Evolutionary conservation across 1,140 invertebrate species (phyloP), one percentile per base, ranked within the genome.

Genomic region (Whitmania pigra): DNA sequence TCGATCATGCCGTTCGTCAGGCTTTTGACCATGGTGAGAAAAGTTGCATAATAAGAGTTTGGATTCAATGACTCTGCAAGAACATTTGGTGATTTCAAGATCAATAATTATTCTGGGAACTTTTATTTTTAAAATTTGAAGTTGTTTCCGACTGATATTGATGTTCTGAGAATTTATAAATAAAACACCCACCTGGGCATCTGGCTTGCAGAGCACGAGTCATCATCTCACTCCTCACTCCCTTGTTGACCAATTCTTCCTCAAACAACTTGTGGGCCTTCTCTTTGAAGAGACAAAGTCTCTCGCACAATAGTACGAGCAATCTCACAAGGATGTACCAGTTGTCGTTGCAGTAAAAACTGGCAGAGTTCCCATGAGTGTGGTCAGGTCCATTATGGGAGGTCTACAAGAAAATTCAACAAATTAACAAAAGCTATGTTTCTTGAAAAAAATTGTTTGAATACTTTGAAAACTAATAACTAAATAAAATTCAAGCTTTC

Each of bases 1-100:
- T 99, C 95, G 85, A 95, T 89, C 79, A 96, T 95, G 43, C 94
- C 93, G 79, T 98, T 95, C 25, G 98, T 82, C 31, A 98, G 87
- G 80, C 92, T 95, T 82, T 93, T 92, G 0, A 98, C 88, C 89
- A 97, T 91, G 75, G 97, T 93, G 49, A 97, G 83, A 81, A 97
- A 92, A 22, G 78, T 80, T 3, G 88, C 87, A 84, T 96, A 97
- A 80, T 94, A 97, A 69, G 94, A 87, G 73, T 90, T 88, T 20
- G 88, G 84, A 77, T 88, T 86, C 69, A 89, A 72, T 66, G 73
- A 63, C 18, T 63, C 57, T 63, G 57, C 11, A 27, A 63, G 11
- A 63, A 31, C 29, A 49, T 36, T 3, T 3, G 6, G 6, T 36
- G 31, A 36, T 36, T 36, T 36, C 6, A 36, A 36, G 31, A 36